Base-by-base conservation (phyloP, 2,113 vertebrate genomes). In the Gobius niger region DNA sequence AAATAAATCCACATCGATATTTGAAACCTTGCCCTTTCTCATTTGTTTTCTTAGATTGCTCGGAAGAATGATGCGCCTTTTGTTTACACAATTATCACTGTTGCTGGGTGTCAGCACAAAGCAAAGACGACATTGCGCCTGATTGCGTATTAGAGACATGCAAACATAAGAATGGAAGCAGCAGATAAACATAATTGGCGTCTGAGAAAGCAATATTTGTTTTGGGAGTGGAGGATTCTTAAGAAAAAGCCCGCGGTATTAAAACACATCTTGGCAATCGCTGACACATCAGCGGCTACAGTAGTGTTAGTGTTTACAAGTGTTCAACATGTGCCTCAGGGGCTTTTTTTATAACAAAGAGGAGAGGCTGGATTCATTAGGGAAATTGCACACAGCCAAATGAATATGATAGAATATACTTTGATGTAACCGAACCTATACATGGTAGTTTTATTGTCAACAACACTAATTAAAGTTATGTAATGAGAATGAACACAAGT, bases 71-170 rank as follows among this genome's bases (percentile, higher is more conserved):
- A 73, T 34, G 52, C 47, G 5, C n/a, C 19, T 80, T 77, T 86
- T 83, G 84, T 87, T 86, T 73, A 77, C 78, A 70, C 78, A 77
- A 83, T 85, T 73, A 80, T 78, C 77, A 77, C 44, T 70, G 68
- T 75, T 50, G 67, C 71, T 51, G 67, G 67, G 42, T 81, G 80
- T 85, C 78, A 65, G 71, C 80, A 70, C 77, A 86, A 83, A 85
- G 75, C 83, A 61, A 78, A 47, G 71, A 67, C 88, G 87, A 85
- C 85, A 81, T 77, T 79, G 68, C 57, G 71, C 77, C 78, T 88
- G 83, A 90, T 90, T 88, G 80, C 75, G 72, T 85, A 76, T 87
- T 76, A 77, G 50, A n/a, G 67, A 64, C 9, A 60, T 51, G 73
- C 42, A 47, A 42, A 76, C 80, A 68, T n/a, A 76, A 73, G 68